phyloP scores from a whole-genome alignment of 2,888 invertebrate genomes.

The Epinotia bilunana region DNA sequence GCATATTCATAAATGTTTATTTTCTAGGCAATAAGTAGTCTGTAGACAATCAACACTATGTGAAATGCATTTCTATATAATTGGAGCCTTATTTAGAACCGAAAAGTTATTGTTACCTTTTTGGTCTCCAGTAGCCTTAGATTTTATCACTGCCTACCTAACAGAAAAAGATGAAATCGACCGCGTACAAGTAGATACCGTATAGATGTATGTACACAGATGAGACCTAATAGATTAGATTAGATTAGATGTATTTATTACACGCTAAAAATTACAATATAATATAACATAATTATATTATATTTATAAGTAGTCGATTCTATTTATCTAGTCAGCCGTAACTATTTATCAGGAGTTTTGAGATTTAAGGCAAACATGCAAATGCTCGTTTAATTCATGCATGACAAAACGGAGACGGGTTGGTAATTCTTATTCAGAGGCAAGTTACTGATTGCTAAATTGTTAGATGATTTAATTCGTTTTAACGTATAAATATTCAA shows the following conservation, averaged over 20 bases:
- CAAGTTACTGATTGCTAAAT: not conserved
- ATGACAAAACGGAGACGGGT: not conserved
- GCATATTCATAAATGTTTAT: too few species aligned
- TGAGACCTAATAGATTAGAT: too few species aligned
- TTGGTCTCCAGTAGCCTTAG: too few species aligned
- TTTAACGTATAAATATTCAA: not conserved
- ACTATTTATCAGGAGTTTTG: slow-evolving; percentile 22
- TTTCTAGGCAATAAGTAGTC: too few species aligned
- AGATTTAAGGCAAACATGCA: slow-evolving; percentile 33
- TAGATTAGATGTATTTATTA: too few species aligned
- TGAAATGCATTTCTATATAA: too few species aligned
- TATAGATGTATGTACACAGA: not conserved
- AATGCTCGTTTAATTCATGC: slow-evolving; percentile 13
- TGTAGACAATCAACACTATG: too few species aligned
- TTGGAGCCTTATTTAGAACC: too few species aligned
- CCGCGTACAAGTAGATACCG: not conserved
- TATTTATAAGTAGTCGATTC: not conserved
- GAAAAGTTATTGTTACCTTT: too few species aligned
- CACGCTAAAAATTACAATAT: too few species aligned
- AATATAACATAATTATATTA: too few species aligned
- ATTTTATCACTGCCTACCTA: not conserved
- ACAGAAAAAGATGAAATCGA: not conserved
- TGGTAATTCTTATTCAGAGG: not conserved
- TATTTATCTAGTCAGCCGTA: not conserved
- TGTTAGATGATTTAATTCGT: not conserved